phyloP scores from a whole-genome alignment of 2,113 vertebrate species.

The Ivindomyrus marchei region DNA sequence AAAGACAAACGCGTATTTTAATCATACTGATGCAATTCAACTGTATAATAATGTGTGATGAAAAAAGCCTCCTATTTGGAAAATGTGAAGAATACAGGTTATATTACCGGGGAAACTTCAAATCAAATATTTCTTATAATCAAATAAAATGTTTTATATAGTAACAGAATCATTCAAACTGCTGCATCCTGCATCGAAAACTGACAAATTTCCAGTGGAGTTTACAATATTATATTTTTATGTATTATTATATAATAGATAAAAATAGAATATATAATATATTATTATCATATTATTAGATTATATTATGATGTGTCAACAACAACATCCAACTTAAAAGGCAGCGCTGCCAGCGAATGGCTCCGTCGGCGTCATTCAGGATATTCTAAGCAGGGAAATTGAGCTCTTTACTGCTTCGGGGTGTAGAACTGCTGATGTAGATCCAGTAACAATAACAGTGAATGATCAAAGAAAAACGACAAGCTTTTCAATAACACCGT shows the following conservation, averaged over 20 bases:
- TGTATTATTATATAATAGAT: slow-evolving; percentile 11
- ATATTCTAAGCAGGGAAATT: slow-evolving; percentile 17
- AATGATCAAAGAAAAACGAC: not conserved
- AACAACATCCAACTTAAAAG: slow-evolving; percentile 25
- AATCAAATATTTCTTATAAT: not conserved
- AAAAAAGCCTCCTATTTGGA: not conserved
- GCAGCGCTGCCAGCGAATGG: slow-evolving; percentile 19
- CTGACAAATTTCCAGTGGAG: not conserved
- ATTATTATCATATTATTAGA: not conserved
- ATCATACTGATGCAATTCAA: not conserved
- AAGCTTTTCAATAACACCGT: not conserved
- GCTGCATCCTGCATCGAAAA: not conserved
- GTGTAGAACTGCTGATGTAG: not conserved
- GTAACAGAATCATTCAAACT: not conserved
- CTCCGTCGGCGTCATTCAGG: slow-evolving; percentile 28
- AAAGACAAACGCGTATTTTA: not conserved
- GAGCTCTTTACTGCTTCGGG: slow-evolving; percentile 9
- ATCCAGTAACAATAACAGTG: not conserved
- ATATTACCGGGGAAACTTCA: not conserved
- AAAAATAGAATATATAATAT: not conserved
- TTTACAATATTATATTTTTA: slow-evolving; percentile 23
- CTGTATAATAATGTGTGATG: not conserved
- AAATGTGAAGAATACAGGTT: not conserved
- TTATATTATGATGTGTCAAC: slow-evolving; percentile 16
- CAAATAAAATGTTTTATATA: not conserved